phyloP scores from a whole-genome alignment of 1,140 invertebrate genomes.

The Drosophila quadrilineata region DNA sequence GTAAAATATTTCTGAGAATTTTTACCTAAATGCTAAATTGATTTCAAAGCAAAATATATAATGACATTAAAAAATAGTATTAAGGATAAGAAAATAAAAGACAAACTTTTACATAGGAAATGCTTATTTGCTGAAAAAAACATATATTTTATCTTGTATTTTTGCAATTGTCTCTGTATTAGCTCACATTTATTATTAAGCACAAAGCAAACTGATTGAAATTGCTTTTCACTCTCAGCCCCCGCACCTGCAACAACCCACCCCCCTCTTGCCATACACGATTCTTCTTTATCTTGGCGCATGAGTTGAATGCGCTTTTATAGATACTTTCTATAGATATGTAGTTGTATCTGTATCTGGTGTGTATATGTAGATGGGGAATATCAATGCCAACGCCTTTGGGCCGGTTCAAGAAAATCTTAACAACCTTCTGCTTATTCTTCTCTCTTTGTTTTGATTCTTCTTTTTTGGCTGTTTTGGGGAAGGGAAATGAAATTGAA shows the following conservation, averaged over 20 bases:
- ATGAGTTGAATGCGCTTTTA: slow-evolving; percentile 37
- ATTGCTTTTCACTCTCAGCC: no score
- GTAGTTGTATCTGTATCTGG: not conserved
- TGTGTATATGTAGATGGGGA: not conserved
- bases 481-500: slow-evolving; percentile 55
- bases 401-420: slow-evolving; percentile 63
- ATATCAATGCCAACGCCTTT: slow-evolving; percentile 27
- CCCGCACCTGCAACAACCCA: no score
- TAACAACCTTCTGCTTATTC: slow-evolving; percentile 27
- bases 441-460: slow-evolving; percentile 42
- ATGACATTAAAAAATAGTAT: no score
- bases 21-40: no score
- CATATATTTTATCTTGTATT: no score
- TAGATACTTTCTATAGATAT: not conserved
- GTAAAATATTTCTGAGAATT: no score
- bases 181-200: not conserved
- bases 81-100: no score
- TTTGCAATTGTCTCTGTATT: no score
- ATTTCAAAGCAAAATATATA: not conserved
- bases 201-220: not conserved
- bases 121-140: no score
- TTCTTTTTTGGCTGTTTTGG: not conserved
- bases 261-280: not conserved
- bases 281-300: slow-evolving; percentile 9
- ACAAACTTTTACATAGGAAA: no score